phyloP scores from a whole-genome alignment of 2,888 invertebrate genomes.

The Macropis europaea region DNA sequence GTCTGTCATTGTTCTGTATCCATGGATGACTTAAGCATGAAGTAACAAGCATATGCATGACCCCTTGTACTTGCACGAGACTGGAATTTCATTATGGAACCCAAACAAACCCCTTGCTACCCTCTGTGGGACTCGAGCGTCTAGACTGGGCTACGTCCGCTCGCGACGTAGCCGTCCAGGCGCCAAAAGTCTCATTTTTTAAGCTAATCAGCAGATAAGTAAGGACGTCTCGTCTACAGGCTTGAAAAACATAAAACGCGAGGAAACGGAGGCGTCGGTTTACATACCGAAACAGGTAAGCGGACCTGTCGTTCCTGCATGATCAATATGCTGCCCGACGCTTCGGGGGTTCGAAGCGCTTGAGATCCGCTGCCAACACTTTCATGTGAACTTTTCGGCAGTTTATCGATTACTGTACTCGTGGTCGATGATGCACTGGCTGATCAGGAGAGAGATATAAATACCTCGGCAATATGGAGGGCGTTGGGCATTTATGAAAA shows the following conservation, averaged over 20 bases:
- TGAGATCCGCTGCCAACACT: conserved; percentile 6
- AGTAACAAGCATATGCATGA: conserved; percentile 52
- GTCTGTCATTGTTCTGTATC: conserved; percentile 27
- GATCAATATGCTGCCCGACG: conserved; percentile 45
- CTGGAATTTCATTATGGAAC: conserved; percentile 49
- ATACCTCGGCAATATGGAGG: too few species aligned
- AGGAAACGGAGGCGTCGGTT: conserved; percentile 31
- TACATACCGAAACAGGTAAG: conserved; percentile 43
- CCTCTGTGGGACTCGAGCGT: conserved; percentile 7
- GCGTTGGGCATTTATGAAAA: too few species aligned
- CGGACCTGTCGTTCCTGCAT: conserved; percentile 1
- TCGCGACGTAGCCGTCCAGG: conserved; percentile 25
- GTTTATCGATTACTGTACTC: conserved; percentile 26
- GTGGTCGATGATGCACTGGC: too few species aligned
- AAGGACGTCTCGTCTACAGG: conserved; percentile 43
- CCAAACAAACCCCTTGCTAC: conserved; percentile 41
- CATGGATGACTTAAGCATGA: conserved; percentile 36
- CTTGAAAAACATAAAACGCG: conserved; percentile 23
- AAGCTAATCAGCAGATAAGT: conserved; percentile 56
- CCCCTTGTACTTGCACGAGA: conserved; percentile 30
- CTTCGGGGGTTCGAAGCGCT: conserved; percentile 22
- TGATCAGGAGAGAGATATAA: too few species aligned
- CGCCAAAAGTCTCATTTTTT: conserved; percentile 57
- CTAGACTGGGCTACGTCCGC: conserved; percentile 17
- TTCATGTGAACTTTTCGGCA: conserved; percentile 24